Base-by-base conservation (phyloP, 2,888 invertebrate genomes). In the Orthonychiurus folsomi region DNA sequence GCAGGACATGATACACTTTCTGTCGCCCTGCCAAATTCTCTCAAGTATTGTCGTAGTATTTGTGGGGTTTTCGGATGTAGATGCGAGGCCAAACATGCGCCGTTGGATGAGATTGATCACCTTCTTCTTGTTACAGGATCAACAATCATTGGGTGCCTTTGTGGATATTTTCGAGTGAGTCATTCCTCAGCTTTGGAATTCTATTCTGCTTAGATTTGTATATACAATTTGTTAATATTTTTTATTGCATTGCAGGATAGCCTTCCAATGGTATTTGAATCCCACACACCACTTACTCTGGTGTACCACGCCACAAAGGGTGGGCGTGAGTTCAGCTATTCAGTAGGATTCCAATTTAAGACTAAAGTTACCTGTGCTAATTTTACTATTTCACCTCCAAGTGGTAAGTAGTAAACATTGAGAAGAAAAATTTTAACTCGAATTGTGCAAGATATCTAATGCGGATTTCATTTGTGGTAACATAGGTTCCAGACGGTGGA, bases 161-260 rank as follows among this genome's bases (percentile, higher is more conserved):
- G 87, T 73, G 87, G 87, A 1, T 83, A 84, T 74, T 84, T 85
- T 73, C 82, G 83, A 79, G 85, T 85, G 73, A 76, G n/a, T 48
- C n/a, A 48, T 48, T 48, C n/a, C 12, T 12, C 48, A 48, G 48
- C n/a, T n/a, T 48, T 12, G 12, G 48, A 15, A n/a, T n/a, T 48
- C n/a, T n/a, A 48, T 48, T 48, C n/a, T 48, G 48, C 12, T n/a
- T n/a, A n/a, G 48, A 48, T n/a, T n/a, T 48, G 12, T n/a, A 48
- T 15, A 48, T 48, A n/a, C 48, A 48, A 48, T 12, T n/a, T n/a
- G 12, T 15, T 21, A 23, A 52, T 23, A 52, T 52, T 52, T 9
- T 21, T 52, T 52, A 59, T 24, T 37, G 23, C 20, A 27, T 59
- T 52, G 27, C 60, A 71, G 71, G 68, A 71, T 50, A 66, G 64